Conservation (phyloP, 2,888 invertebrate genomes). For the Hyppa rectilinea region DNA sequence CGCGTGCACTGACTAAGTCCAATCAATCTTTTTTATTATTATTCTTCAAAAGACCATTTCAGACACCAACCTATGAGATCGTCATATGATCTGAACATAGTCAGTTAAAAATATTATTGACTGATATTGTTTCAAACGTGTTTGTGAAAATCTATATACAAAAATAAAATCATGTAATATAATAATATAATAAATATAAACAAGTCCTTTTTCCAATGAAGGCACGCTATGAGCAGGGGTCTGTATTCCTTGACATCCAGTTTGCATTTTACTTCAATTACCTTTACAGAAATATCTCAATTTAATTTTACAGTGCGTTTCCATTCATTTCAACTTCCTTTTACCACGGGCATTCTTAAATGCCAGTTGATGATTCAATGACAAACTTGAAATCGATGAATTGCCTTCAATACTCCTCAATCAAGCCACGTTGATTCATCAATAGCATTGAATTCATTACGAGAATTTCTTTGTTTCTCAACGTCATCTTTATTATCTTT, state of each 20-base stretch:
- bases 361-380: not conserved
- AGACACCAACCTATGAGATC: too few relatives aligned
- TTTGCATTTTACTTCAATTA: not conserved
- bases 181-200: too few relatives aligned
- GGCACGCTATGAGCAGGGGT: not conserved
- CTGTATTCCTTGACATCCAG: accelerated
- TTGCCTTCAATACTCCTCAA: not conserved
- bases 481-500: conserved; percentile 50
- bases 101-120: too few relatives aligned
- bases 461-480: conserved; percentile 10
- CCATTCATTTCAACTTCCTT: not conserved
- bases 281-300: not conserved
- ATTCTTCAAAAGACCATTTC: too few relatives aligned
- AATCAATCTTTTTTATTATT: too few relatives aligned
- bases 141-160: too few relatives aligned
- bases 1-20: too few relatives aligned
- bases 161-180: too few relatives aligned
- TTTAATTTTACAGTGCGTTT: not conserved
- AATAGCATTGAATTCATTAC: conserved; percentile 12
- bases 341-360: not conserved
- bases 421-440: conserved; percentile 15
- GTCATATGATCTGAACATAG: too few relatives aligned
- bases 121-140: too few relatives aligned
- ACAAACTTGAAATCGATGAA: not conserved
- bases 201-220: not conserved